Conservation (phyloP, 53 echinoderm and acorn worm species). For the Hippasteria phrygiana region DNA sequence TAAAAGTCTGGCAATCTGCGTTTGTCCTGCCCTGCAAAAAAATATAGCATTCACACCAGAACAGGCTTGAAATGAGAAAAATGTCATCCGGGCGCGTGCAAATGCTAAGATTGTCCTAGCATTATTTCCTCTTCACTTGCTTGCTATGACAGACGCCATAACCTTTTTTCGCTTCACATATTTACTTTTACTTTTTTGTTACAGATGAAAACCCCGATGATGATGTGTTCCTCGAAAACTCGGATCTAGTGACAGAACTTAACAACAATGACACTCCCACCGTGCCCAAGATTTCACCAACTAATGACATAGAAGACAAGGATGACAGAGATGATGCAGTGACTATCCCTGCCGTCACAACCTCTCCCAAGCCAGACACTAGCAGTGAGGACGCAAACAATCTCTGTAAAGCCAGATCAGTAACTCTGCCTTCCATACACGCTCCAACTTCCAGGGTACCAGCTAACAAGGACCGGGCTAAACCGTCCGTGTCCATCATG, state of each 20-base stretch:
- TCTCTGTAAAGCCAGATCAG: neutral
- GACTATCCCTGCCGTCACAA: neutral
- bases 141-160: neutral
- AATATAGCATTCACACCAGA: too few relatives aligned
- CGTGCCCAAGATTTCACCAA: neutral
- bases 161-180: neutral
- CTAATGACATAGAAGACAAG: neutral
- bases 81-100: too few relatives aligned
- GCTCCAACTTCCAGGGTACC: constrained; percentile 2
- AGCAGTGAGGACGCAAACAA: neutral
- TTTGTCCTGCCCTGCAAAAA: too few relatives aligned
- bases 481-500: constrained; percentile 19
- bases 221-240: constrained; percentile 11
- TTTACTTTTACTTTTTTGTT: neutral
- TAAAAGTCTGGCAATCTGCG: too few relatives aligned
- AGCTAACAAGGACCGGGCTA: neutral
- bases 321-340: neutral
- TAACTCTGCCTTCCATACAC: constrained; percentile 34
- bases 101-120: too few relatives aligned
- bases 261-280: constrained; percentile 9
- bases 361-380: neutral
- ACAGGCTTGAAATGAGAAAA: too few relatives aligned
- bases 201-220: constrained; percentile 23
- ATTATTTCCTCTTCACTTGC: neutral
- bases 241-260: neutral